Base-by-base conservation (phyloP, 2,797 vertebrate species). In the Alauda arvensis region DNA sequence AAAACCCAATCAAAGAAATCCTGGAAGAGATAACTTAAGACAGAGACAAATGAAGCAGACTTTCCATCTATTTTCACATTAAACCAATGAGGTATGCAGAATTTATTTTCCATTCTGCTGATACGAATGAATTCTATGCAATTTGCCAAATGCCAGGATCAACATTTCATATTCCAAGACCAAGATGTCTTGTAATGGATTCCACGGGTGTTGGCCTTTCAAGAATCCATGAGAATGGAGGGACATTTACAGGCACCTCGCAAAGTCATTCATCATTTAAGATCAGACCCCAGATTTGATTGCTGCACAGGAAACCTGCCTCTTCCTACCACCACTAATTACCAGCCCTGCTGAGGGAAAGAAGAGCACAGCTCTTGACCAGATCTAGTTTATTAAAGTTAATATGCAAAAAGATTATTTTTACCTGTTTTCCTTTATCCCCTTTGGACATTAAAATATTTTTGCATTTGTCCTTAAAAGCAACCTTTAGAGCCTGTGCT, bases 401-500 rank as follows among this genome's bases (percentile, higher is more conserved):
- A 67, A 62, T 33, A 57, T 14, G 18, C 67, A 80, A 40, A 51
- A 51, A 87, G 39, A 26, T 70, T 45, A 91, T 84, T 94, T 94
- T 92, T 93, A 96, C 95, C 94, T 94, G 93, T 89, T 96, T 95
- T 77, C 94, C 94, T 94, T 96, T 91, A 94, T 93, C 88, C 60
- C 81, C 80, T 85, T 95, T 79, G 68, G 77, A 85, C 71, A 89
- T 88, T 53, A 96, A 96, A 81, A 96, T 72, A 63, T 90, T 68
- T 68, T 96, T 96, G 45, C 90, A 87, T 92, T 97, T 95, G 70
- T 95, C 93, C 75, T 96, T 96, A 77, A 95, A 97, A 91, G 92
- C 94, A 66, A 96, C 96, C 39, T 97, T 96, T 46, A 96, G 85
- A 91, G 95, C 90, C 70, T 95, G 92, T 33, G 71, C 93, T 92